Evolutionary conservation across 2,797 vertebrate species (phyloP), one percentile per base, ranked within the genome.

Genomic region (Yasuhikotakia modesta): DNA sequence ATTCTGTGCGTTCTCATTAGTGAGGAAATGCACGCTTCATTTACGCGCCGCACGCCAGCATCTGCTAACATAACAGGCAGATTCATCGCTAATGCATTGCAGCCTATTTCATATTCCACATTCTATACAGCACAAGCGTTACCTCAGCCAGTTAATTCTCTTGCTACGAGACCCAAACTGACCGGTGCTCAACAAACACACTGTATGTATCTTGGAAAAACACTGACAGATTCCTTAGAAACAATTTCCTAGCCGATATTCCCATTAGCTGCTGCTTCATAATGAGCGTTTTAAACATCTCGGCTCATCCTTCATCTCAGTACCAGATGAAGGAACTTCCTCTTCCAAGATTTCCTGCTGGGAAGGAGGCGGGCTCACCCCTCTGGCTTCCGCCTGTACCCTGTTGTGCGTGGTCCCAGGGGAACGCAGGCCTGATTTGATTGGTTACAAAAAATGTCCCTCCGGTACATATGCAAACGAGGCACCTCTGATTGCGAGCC

Each of bases 1-100:
- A 91, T 91, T 88, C 89, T 53, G 65, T 70, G 58, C 57, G 46
- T 85, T 87, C 88, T 91, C 89, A 90, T 93, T 91, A 91, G 72
- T 27, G 57, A 85, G 78, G 76, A 81, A 77, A 82, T 86, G 87
- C 84, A 86, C 83, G 82, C 83, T 78, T 82, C 87, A 87, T 83
- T 79, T 86, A 87, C 83, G 61, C 80, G 72, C 83, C 88, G 89
- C 84, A 86, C 86, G 82, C 80, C 82, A 87, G 83, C 86, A 91
- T 88, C 88, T 87, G 90, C 82, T 82, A 74, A 80, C 87, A 87
- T 91, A 86, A 87, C 87, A 82, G 86, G 82, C 21, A 30, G 83
- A 82, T 87, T 88, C 79, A 86, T 83, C 86, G 88, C 90, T 90
- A 89, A 91, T 84, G 81, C 84, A 88, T 88, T 78, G 81, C 82